Evolutionary conservation across 2,888 invertebrate species (phyloP).

Genomic region (Polietes domitor): DNA sequence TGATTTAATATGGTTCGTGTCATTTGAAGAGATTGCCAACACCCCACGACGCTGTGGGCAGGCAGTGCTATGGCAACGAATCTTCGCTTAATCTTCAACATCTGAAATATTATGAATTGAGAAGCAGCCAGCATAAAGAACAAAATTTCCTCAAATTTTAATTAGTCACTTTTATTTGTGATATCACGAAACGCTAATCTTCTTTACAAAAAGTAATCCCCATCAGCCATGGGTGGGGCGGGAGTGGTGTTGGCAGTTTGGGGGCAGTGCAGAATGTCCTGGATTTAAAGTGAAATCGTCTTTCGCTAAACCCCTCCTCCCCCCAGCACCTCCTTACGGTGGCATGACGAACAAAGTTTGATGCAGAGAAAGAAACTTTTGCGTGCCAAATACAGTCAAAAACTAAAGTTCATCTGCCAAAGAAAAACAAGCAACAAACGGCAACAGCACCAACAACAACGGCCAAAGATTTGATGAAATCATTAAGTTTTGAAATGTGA

Average conservation of each 20-base stretch:
- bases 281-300: slow-evolving; percentile 43
- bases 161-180: slow-evolving; percentile 25
- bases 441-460: not conserved
- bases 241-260: not conserved
- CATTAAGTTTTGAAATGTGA: slow-evolving; percentile 55
- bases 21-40: no score
- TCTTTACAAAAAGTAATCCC: not conserved
- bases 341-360: slow-evolving; percentile 29
- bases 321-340: no score
- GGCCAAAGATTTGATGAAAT: slow-evolving; percentile 32
- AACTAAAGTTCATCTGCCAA: slow-evolving; percentile 46
- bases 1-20: no score
- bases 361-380: slow-evolving; percentile 11
- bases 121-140: not conserved
- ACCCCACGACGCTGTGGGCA: no score
- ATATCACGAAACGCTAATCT: slow-evolving; percentile 5
- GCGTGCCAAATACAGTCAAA: slow-evolving; percentile 29
- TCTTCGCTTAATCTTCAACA: not conserved
- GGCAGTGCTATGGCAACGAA: no score
- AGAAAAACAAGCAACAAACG: not conserved
- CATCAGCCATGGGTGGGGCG: not conserved
- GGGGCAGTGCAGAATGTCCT: not conserved
- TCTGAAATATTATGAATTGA: not conserved
- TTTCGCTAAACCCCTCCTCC: slow-evolving; percentile 39
- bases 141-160: slow-evolving; percentile 2